Conservation (phyloP, 2,888 invertebrate species). For the Eremobia ochroleuca region DNA sequence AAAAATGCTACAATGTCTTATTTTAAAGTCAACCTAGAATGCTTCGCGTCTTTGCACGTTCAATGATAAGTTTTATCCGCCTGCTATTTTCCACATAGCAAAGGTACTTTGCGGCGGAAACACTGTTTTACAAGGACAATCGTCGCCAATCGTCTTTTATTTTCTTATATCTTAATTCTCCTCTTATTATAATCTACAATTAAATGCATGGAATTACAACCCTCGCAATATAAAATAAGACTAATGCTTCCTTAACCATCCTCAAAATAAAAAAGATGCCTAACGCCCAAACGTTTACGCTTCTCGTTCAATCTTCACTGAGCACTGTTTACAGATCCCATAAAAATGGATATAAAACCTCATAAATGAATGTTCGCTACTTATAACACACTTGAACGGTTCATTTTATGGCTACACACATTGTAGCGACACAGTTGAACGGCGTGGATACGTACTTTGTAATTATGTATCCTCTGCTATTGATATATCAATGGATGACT, state of each 20-base stretch:
- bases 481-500: background rate
- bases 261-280: background rate
- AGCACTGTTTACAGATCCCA: constrained; percentile 37
- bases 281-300: constrained; percentile 23
- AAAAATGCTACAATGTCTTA: too few species aligned
- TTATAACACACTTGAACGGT: constrained; percentile 44
- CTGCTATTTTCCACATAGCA: too few species aligned
- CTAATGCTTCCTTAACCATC: background rate
- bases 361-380: constrained; percentile 37
- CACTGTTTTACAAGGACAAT: too few species aligned
- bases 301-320: constrained; percentile 38
- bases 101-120: background rate
- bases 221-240: background rate
- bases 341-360: constrained; percentile 54
- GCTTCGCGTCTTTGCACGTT: background rate
- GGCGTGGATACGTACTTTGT: background rate
- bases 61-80: background rate
- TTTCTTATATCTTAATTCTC: too few species aligned
- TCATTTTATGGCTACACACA: constrained; percentile 40
- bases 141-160: too few species aligned
- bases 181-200: background rate
- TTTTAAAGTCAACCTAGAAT: background rate
- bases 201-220: background rate
- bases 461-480: background rate
- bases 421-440: constrained; percentile 22